phyloP scores from a whole-genome alignment of 2,113 vertebrate species.

The Lophura nycthemera region DNA sequence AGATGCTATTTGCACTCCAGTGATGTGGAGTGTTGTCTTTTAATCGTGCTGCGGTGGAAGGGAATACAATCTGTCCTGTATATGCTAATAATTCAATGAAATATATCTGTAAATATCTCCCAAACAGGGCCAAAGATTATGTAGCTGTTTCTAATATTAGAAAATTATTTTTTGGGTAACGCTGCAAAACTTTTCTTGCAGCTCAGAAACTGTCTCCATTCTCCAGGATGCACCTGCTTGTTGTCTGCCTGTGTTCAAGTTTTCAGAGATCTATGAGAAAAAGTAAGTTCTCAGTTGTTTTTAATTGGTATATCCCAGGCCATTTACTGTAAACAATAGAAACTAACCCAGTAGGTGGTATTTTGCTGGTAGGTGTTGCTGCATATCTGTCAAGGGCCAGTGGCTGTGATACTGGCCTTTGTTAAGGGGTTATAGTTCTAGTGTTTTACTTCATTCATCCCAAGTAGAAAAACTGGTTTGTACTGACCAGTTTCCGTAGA shows the following conservation, averaged over 20 bases:
- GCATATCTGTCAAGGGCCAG: background rate
- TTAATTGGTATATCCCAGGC: background rate
- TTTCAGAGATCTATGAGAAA: slow-evolving; percentile 96
- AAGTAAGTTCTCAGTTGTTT: slow-evolving; percentile 80
- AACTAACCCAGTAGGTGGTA: background rate
- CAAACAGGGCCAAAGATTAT: background rate
- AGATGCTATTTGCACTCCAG: background rate
- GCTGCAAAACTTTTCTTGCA: slow-evolving; percentile 61
- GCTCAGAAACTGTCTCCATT: slow-evolving; percentile 88
- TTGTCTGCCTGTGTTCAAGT: slow-evolving; percentile 94
- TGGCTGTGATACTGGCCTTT: too few relatives aligned
- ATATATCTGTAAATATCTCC: background rate
- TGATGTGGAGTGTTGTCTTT: background rate
- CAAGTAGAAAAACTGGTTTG: background rate
- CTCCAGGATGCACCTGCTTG: slow-evolving; percentile 95
- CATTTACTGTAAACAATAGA: background rate
- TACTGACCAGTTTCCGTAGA: background rate
- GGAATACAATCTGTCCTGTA: background rate
- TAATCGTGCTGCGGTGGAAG: background rate
- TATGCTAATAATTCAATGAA: background rate
- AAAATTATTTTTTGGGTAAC: slow-evolving; percentile 11
- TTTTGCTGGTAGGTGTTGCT: background rate
- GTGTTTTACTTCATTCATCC: background rate
- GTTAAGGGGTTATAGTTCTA: background rate
- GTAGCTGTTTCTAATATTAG: background rate